Conservation (phyloP, 2,797 vertebrate genomes). For the Syndactyla subalaris region DNA sequence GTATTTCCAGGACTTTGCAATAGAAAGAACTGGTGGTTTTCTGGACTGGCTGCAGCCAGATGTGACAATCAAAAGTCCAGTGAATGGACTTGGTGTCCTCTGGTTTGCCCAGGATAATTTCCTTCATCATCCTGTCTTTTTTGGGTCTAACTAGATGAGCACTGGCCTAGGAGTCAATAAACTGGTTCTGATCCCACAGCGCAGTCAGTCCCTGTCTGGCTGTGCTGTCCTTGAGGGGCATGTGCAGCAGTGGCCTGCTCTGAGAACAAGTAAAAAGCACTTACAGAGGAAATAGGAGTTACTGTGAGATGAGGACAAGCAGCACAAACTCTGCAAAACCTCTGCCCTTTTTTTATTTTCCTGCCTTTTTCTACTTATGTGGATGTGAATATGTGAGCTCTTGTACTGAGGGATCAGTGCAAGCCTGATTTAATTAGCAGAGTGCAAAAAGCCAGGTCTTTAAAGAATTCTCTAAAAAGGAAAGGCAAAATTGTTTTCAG, state of each 20-base stretch:
- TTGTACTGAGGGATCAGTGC: not conserved
- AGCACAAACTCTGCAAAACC: not conserved
- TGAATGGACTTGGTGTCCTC: not conserved
- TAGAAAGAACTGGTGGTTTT: not conserved
- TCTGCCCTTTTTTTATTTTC: not conserved
- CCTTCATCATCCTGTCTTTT: not conserved
- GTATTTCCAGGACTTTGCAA: not conserved
- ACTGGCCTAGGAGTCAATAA: not conserved
- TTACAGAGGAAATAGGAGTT: not conserved
- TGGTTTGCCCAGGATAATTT: not conserved
- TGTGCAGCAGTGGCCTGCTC: not conserved
- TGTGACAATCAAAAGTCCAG: not conserved
- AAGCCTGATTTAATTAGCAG: constrained; percentile 21
- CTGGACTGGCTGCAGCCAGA: not conserved
- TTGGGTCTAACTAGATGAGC: not conserved
- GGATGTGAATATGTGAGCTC: not conserved
- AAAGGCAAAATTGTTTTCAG: not conserved
- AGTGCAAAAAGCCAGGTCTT: not conserved
- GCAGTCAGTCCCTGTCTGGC: not conserved
- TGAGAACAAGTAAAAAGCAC: not conserved
- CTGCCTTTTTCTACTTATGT: not conserved
- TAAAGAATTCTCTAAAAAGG: not conserved
- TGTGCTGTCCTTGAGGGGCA: not conserved
- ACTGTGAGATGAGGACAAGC: not conserved
- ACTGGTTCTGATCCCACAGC: not conserved